Base-by-base conservation (phyloP, 92 coral and sea anemone species). In the Porites rus region DNA sequence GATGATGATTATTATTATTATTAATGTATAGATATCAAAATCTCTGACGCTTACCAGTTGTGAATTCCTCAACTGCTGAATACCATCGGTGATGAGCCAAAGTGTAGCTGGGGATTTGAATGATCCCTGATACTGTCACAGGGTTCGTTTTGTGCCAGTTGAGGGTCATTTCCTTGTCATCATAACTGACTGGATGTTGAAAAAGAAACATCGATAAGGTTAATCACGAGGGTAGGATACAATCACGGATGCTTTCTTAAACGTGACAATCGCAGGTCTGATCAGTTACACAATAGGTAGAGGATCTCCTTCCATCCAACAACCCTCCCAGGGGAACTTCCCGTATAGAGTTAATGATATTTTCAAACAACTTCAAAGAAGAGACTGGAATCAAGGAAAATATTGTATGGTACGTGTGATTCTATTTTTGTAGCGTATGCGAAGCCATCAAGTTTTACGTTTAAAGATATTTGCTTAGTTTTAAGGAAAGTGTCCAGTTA, bases 51-150 rank as follows among this genome's bases (percentile, higher is more conserved):
- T 9, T 20, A 94, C 98, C 98, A 82, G 98, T 94, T 8, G 98
- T 88, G 69, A 94, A 94, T 0, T 78, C 59, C 13, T 94, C 98
- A 38, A 71, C 74, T 21, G 65, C 14, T 51, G 87, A 52, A 77
- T 54, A 91, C 94, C 94, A 88, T 14, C 64, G 38, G 20, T 86
- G 81, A 6, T 75, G 79, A 0, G 84, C 72, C 84, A 94, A 71
- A 69, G 91, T 92, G 93, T 94, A 94, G 78, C 98, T 94, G 4
- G 98, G 98, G 66, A 94, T 94, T 83, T 90, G 89, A 75, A 94
- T 94, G 54, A 77, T 93, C 12, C 75, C 65, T 0, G 96, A 87
- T 31, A 92, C 91, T 19, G 81, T 80, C 59, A 94, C 94, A 14
- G 98, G 98, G 31, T 88, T 61, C 1, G 46, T 21, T 9, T 89